Evolutionary conservation across 2,113 vertebrate genomes (phyloP), one percentile per base, ranked within the genome.

Genomic region (Heloderma charlesbogerti): DNA sequence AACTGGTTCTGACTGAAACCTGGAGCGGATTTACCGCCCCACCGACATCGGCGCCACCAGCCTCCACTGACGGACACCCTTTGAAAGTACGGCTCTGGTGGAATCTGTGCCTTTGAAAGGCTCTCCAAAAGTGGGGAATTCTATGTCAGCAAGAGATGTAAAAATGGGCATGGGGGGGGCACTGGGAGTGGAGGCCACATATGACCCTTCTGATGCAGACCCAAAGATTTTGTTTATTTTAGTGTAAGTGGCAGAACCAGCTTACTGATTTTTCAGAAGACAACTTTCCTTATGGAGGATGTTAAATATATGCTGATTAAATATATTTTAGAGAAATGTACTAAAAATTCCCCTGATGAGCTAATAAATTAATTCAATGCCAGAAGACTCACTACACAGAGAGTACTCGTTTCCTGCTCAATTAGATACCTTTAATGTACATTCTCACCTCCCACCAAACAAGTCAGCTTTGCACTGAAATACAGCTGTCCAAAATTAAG

Each of bases 361-460:
- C 3, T 80, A 80, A 78, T 7, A 80, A 67, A 80, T 80, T 40
- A 86, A 90, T 86, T 86, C 74, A 86, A 37, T 90, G 84, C n/a
- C 48, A 29, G 51, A 80, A 77, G 34, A 88, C 63, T 37, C 45
- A 40, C 75, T 80, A 57, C 86, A 80, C 20, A 84, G 81, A 84
- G 72, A 37, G 34, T 40, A 7, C 60, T 84, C 77, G 51, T 45
- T 45, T n/a, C 60, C 57, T 48, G 67, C 54, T 63, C 89, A 85
- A n/a, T 78, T 78, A 78, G 84, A 48, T 34, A 43, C 37, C 34
- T 66, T 85, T 85, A 66, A 60, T 78, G 27, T 13, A 48, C 67
- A 84, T 77, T 57, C 45, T 48, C 18, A 60, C 18, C 15, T 31
- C n/a, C 86, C 31, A 4, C 85, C 57, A 63, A 43, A 25, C 51